phyloP scores from a whole-genome alignment of 2,113 vertebrate species.

The Dermatemys mawii region DNA sequence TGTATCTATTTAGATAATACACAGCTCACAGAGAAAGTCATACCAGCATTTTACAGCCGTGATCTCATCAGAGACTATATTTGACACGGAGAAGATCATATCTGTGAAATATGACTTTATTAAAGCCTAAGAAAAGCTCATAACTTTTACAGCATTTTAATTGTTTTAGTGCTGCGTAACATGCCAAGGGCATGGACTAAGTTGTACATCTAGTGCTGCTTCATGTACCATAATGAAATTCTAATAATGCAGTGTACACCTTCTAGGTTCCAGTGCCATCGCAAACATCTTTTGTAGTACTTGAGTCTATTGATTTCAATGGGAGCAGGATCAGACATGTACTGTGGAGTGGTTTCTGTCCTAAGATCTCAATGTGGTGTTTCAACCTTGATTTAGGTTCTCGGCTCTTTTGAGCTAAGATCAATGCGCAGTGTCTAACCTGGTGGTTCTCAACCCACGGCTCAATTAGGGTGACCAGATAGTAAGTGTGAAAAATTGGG shows the following conservation, averaged over 20 bases:
- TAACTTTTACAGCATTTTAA: constrained; percentile 23
- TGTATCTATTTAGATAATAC: accelerated
- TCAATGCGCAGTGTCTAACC: too few species aligned
- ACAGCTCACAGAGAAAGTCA: accelerated
- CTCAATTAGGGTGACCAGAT: too few species aligned
- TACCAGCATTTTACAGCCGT: not conserved
- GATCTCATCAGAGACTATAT: not conserved
- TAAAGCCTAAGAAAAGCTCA: not conserved
- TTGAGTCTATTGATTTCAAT: not conserved
- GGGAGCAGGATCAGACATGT: not conserved
- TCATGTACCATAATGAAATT: not conserved
- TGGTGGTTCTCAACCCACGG: too few species aligned
- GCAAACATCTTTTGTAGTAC: not conserved
- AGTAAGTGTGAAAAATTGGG: too few species aligned
- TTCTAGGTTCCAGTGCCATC: not conserved
- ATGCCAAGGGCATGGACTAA: accelerated
- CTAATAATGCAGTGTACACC: not conserved
- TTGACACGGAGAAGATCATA: not conserved
- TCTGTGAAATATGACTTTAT: constrained; percentile 29
- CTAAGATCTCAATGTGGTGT: not conserved
- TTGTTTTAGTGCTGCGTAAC: not conserved
- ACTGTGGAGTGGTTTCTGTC: not conserved
- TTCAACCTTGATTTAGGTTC: not conserved
- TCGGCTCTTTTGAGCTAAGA: too few species aligned
- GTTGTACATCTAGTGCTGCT: not conserved